phyloP scores from a whole-genome alignment of 2,113 vertebrate species.

The Toxostoma redivivum region DNA sequence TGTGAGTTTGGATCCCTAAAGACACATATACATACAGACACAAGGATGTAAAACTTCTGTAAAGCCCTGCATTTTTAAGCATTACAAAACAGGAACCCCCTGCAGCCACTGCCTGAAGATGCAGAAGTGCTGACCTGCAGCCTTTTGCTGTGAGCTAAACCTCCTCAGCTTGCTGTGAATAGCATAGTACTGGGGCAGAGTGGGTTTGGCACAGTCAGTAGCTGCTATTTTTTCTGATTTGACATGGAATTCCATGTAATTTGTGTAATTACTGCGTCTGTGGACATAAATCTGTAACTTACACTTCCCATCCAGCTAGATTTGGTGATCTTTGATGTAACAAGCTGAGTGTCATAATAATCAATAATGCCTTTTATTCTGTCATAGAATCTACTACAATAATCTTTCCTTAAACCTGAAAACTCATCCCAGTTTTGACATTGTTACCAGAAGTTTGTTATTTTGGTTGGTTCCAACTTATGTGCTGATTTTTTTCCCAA shows the following conservation, averaged over 20 bases:
- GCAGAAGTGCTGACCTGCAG: not conserved
- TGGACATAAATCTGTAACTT: not conserved
- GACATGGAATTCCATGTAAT: not conserved
- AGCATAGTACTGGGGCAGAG: not conserved
- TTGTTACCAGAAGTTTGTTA: not conserved
- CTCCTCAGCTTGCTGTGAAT: not conserved
- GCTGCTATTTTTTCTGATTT: not conserved
- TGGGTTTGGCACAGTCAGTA: not conserved
- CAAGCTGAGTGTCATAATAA: not conserved
- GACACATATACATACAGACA: not conserved
- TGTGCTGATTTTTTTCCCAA: not conserved
- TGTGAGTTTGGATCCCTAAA: not conserved
- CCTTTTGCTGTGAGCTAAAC: not conserved
- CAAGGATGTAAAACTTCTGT: not conserved
- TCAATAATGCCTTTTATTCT: not conserved
- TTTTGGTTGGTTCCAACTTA: constrained; percentile 4
- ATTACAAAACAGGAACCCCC: not conserved
- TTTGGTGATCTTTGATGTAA: not conserved
- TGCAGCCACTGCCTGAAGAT: not conserved
- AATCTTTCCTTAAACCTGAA: not conserved
- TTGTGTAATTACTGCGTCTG: not conserved
- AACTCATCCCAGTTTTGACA: not conserved
- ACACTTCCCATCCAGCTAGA: not conserved
- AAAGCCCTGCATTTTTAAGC: not conserved
- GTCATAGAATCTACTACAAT: not conserved